These are phyloP conservation scores for Tragelaphus strepsiceros DNA, from an alignment of 2,113 vertebrate genomes.

Conservation along the genomic window DNA sequence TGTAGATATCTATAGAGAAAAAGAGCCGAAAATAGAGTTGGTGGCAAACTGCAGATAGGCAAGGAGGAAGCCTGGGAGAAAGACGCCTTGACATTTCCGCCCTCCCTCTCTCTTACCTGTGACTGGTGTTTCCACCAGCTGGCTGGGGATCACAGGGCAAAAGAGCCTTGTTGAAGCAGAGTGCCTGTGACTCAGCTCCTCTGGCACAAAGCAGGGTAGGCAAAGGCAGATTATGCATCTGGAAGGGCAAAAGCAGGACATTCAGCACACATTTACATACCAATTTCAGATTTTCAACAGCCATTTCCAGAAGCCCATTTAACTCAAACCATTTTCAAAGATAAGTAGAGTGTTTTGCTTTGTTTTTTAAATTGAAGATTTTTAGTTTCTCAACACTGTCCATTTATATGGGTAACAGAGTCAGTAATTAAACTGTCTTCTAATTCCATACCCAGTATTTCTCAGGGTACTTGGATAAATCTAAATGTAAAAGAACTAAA, in stretches of 20 bases:
- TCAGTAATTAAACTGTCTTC: neutral
- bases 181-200: neutral
- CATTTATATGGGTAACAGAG: neutral
- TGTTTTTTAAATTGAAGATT: neutral
- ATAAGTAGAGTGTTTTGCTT: neutral
- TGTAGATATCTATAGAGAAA: neutral
- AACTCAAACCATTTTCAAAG: neutral
- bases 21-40: neutral
- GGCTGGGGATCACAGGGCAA: neutral
- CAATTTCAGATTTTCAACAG: neutral
- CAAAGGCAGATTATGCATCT: neutral
- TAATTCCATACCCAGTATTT: neutral
- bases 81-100: neutral
- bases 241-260: neutral
- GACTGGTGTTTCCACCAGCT: neutral
- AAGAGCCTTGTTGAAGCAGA: neutral
- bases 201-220: neutral
- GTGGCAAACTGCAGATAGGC: neutral
- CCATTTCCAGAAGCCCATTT: neutral
- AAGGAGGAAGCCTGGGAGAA: neutral
- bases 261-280: neutral
- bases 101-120: neutral
- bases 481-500: neutral
- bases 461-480: neutral
- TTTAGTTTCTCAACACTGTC: neutral